Percentiles rank a stretch among this genome's conserved stretches.
These are phyloP conservation scores for Rhinolophus ferrumequinum DNA, from an alignment of 2,113 vertebrate genomes.

Conservation along the genomic window DNA sequence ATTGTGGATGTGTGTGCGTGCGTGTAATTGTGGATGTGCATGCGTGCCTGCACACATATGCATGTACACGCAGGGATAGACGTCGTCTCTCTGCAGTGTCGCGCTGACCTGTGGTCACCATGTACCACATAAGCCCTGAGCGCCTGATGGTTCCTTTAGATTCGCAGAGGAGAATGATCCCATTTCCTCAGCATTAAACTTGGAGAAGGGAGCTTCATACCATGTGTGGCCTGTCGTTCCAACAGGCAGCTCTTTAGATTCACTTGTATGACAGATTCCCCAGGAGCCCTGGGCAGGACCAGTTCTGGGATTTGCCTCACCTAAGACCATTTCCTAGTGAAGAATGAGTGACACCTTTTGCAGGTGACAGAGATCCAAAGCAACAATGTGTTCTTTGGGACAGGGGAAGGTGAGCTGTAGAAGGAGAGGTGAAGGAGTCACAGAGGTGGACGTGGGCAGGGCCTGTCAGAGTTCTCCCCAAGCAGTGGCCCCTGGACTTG, in stretches of 20 bases:
- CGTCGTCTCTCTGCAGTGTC: not conserved
- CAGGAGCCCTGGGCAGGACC: not conserved
- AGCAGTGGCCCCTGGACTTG: not conserved
- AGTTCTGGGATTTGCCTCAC: not conserved
- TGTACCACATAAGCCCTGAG: not conserved
- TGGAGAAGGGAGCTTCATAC: not conserved
- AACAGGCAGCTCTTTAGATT: not conserved
- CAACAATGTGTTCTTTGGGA: not conserved
- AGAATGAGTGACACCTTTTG: not conserved
- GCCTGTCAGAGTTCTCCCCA: not conserved
- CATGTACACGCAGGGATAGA: not conserved
- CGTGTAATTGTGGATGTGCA: too few relatives aligned
- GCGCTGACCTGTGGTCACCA: not conserved
- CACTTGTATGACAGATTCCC: not conserved
- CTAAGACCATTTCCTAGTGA: not conserved
- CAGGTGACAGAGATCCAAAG: not conserved
- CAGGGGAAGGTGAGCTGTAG: not conserved
- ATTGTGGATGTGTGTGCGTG: not conserved
- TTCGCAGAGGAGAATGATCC: not conserved
- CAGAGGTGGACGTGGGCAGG: not conserved
- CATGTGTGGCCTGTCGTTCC: not conserved
- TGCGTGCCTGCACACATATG: fast-evolving
- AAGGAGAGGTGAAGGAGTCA: not conserved
- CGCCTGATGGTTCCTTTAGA: not conserved
- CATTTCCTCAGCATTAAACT: not conserved